Conservation (phyloP, 2,888 invertebrate genomes). For the Colletes collaris region DNA sequence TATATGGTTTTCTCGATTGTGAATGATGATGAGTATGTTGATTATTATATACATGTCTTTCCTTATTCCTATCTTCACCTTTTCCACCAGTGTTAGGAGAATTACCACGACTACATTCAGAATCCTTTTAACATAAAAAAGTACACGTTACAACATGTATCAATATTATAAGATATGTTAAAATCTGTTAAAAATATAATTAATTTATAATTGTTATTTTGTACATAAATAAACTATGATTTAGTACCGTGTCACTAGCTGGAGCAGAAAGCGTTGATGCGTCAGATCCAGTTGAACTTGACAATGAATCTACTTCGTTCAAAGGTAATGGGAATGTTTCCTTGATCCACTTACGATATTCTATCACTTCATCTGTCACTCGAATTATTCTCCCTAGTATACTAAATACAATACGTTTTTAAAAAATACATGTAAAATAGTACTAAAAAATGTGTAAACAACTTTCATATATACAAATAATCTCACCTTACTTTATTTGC, state of each 20-base stretch:
- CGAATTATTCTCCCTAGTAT: conserved; percentile 96
- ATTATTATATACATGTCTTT: conserved; percentile 76
- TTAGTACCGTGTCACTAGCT: conserved; percentile 81
- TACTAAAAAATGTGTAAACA: background rate
- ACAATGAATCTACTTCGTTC: conserved; percentile 79
- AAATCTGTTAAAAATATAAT: conserved; percentile 6
- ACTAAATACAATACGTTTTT: conserved; percentile 78
- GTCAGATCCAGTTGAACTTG: conserved; percentile 82
- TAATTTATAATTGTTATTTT: conserved; percentile 13
- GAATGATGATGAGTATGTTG: conserved; percentile 76
- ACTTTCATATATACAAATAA: conserved; percentile 9
- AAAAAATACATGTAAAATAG: background rate
- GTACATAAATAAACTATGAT: conserved; percentile 25
- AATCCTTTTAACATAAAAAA: conserved; percentile 75
- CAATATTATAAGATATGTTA: background rate
- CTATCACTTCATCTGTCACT: conserved; percentile 95
- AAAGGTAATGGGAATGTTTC: conserved; percentile 82
- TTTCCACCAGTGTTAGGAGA: conserved; percentile 81
- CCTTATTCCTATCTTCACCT: conserved; percentile 77
- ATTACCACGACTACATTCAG: conserved; percentile 82
- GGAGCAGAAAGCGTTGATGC: conserved; percentile 82
- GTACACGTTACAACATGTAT: conserved; percentile 6
- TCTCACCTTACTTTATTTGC: conserved; percentile 82
- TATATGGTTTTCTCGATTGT: conserved; percentile 79
- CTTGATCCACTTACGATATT: conserved; percentile 88